phyloP scores from a whole-genome alignment of 2,888 invertebrate species.

The Blastobasis lacticolella region DNA sequence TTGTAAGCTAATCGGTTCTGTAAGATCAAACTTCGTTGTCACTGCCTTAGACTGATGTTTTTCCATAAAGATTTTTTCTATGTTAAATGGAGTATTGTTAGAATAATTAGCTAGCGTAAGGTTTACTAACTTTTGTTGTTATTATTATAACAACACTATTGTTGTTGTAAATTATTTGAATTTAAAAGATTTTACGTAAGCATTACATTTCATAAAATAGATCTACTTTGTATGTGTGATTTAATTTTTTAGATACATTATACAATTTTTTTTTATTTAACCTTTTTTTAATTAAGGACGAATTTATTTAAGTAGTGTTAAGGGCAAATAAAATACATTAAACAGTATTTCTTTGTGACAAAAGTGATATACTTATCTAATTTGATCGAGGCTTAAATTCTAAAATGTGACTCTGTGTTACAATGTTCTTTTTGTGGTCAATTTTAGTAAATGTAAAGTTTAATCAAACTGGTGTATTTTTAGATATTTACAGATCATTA shows the following conservation, averaged over 20 bases:
- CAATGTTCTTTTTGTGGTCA: not conserved
- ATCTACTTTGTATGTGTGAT: conserved; percentile 52
- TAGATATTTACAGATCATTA: conserved; percentile 38
- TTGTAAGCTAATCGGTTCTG: not conserved
- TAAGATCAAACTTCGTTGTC: conserved; percentile 52
- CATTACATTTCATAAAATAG: conserved; percentile 35
- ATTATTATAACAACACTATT: conserved; percentile 54
- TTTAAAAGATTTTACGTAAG: conserved; percentile 51
- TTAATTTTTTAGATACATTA: conserved; percentile 45
- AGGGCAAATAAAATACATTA: conserved; percentile 35
- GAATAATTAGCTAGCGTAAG: conserved; percentile 42
- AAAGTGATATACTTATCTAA: conserved; percentile 41
- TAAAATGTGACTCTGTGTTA: not conserved
- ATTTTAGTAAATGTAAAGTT: conserved; percentile 24
- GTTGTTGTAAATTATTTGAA: conserved; percentile 69
- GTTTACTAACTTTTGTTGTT: conserved; percentile 54
- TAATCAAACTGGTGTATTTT: conserved; percentile 41
- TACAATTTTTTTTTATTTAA: conserved; percentile 40
- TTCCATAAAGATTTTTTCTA: conserved; percentile 52
- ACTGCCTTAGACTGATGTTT: conserved; percentile 72
- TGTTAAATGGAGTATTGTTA: conserved; percentile 50
- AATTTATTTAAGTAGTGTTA: conserved; percentile 33
- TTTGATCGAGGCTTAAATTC: conserved; percentile 52
- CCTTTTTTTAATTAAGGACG: conserved; percentile 24
- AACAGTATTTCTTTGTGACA: conserved; percentile 47